Evolutionary conservation across 2,888 invertebrate genomes (phyloP).

Genomic region (Anarsia innoxiella): DNA sequence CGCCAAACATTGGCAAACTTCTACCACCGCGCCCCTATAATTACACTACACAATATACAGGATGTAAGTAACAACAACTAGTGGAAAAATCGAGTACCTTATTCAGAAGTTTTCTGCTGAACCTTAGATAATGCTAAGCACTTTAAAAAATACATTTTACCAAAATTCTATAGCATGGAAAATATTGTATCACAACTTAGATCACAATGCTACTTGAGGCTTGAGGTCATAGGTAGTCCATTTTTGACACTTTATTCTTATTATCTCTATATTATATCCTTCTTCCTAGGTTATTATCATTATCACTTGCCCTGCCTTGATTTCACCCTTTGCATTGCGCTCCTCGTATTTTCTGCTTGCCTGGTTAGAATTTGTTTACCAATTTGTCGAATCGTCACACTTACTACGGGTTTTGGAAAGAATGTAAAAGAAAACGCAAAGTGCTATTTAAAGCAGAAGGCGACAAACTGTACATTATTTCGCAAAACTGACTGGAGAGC

Average conservation of each 20-base stretch:
- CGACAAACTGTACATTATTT: neutral
- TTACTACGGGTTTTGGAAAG: neutral
- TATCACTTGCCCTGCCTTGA: no score
- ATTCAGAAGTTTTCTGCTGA: neutral
- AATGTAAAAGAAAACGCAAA: neutral
- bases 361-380: neutral
- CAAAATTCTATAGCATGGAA: no score
- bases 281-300: no score
- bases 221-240: neutral
- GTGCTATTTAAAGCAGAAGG: neutral
- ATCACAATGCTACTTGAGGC: no score
- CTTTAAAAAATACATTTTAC: no score
- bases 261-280: no score
- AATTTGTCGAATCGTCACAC: neutral
- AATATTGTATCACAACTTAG: no score
- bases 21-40: neutral
- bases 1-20: neutral
- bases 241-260: neutral
- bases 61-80: neutral
- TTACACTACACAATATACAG: neutral
- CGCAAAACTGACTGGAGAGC: neutral
- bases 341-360: no score
- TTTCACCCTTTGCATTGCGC: no score
- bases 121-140: no score
- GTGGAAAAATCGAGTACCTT: neutral